Evolutionary conservation across 1,140 invertebrate genomes (phyloP).

Genomic region (Diabrotica virgifera): DNA sequence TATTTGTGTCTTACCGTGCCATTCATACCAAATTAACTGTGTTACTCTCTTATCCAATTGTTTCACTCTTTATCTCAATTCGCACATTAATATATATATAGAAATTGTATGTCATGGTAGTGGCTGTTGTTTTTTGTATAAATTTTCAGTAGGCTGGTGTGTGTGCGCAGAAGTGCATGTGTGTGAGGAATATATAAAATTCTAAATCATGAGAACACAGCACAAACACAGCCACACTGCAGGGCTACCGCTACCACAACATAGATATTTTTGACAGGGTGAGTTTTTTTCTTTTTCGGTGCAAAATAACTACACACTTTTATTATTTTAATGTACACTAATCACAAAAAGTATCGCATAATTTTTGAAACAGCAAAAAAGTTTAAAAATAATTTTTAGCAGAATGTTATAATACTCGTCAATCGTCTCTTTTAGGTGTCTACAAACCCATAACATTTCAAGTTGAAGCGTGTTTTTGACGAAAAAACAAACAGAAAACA

Average conservation of each 20-base stretch:
- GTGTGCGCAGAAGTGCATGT: constrained; percentile 45
- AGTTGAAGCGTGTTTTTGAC: too few species aligned
- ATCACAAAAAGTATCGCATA: too few species aligned
- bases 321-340: too few species aligned
- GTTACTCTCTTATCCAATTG: background rate
- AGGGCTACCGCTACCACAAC: constrained; percentile 50
- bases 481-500: too few species aligned
- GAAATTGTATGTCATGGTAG: constrained; percentile 42
- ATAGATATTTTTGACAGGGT: constrained; percentile 30
- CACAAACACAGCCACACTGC: constrained; percentile 50
- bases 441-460: too few species aligned
- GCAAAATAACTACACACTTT: background rate
- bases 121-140: constrained; percentile 34
- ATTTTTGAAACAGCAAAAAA: too few species aligned
- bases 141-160: constrained; percentile 45
- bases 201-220: constrained; percentile 42
- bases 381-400: too few species aligned
- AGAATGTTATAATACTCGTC: too few species aligned
- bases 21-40: too few species aligned
- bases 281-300: background rate
- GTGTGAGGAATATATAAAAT: constrained; percentile 27
- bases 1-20: too few species aligned
- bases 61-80: background rate
- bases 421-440: too few species aligned
- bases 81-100: background rate